Conservation (phyloP, 2,113 vertebrate genomes). For the Entelurus aequoreus region DNA sequence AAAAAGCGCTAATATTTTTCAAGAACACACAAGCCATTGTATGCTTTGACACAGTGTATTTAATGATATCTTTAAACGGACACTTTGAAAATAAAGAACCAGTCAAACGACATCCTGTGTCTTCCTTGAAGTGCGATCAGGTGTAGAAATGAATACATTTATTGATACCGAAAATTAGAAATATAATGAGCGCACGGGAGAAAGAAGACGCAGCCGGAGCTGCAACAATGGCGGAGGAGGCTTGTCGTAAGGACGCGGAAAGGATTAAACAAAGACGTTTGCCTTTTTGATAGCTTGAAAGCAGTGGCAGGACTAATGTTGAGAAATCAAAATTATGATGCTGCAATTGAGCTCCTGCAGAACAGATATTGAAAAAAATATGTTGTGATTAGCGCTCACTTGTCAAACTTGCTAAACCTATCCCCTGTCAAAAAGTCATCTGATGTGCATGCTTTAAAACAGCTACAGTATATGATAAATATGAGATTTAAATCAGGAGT, state of each 20-base stretch:
- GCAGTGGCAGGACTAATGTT: background rate
- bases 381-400: background rate
- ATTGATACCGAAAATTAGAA: background rate
- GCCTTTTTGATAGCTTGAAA: background rate
- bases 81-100: too few relatives aligned
- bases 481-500: background rate
- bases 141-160: too few relatives aligned
- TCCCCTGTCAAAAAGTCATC: background rate
- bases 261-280: background rate
- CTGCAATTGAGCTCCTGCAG: background rate
- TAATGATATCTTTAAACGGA: too few relatives aligned
- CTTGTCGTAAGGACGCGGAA: background rate
- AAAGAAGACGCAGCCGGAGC: background rate
- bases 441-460: background rate
- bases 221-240: background rate
- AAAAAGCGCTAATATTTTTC: too few relatives aligned
- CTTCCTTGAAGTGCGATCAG: too few relatives aligned
- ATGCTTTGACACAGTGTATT: too few relatives aligned
- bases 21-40: too few relatives aligned
- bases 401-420: background rate
- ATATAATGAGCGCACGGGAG: background rate
- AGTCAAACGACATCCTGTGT: too few relatives aligned
- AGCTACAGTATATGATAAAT: background rate
- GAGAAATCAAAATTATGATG: background rate
- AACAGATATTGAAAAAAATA: background rate